Evolutionary conservation across 1,140 invertebrate species (phyloP).

Genomic region (Asbolus verrucosus): DNA sequence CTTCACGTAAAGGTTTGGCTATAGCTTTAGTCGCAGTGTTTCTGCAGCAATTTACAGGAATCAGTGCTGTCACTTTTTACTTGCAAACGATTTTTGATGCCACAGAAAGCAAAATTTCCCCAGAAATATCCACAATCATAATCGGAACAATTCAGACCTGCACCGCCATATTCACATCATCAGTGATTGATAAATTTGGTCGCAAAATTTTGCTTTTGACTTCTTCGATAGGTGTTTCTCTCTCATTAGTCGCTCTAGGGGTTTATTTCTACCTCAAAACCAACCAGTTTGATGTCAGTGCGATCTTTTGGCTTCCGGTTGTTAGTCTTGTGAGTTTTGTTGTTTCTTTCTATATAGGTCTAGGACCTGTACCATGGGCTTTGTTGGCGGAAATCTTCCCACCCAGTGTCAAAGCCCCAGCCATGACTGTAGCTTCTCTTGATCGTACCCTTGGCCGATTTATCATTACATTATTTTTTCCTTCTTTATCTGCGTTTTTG

Average conservation of each 20-base stretch:
- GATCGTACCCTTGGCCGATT: too few species aligned
- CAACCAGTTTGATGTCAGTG: too few species aligned
- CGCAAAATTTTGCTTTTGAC: conserved; percentile 77
- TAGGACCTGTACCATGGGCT: background rate
- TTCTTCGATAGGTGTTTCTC: conserved; percentile 73
- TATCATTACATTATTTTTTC: too few species aligned
- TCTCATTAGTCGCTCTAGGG: conserved; percentile 53
- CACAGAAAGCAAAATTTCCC: conserved; percentile 70
- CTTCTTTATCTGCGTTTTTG: too few species aligned
- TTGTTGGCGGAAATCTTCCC: background rate
- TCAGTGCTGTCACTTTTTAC: conserved; percentile 85
- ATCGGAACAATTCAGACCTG: too few species aligned
- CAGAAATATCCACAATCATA: too few species aligned
- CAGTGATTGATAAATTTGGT: too few species aligned
- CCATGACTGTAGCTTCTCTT: too few species aligned
- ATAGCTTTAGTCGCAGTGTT: conserved; percentile 76
- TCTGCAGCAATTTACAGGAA: conserved; percentile 82
- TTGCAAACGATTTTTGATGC: conserved; percentile 77
- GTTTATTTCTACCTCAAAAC: conserved; percentile 56
- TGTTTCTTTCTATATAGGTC: background rate
- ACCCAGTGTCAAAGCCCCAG: too few species aligned
- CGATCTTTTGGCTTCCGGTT: too few species aligned
- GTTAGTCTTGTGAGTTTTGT: too few species aligned
- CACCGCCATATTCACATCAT: too few species aligned
- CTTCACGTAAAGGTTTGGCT: conserved; percentile 72